Conservation (phyloP, 1,140 invertebrate species). For the Drosophila tsacasi region DNA sequence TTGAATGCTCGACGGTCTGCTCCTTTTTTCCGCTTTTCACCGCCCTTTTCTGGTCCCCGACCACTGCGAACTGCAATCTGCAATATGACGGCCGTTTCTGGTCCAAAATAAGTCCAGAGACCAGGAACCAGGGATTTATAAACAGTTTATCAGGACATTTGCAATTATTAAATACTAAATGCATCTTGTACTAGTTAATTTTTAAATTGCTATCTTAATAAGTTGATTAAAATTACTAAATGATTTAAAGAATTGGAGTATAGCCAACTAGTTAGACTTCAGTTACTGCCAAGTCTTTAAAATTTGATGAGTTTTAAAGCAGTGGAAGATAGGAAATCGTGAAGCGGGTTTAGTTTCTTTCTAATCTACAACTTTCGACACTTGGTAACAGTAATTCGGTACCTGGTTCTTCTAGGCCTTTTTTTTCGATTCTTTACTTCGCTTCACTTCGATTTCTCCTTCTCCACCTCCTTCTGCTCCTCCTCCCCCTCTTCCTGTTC, state of each 20-base stretch:
- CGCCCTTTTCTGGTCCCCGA: conserved; percentile 19
- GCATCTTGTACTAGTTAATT: neutral
- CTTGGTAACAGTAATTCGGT: conserved; percentile 26
- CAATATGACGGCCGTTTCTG: conserved; percentile 5
- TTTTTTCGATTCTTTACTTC: neutral
- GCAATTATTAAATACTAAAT: neutral
- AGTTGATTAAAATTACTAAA: no score
- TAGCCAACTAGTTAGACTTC: no score
- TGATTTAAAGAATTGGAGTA: no score
- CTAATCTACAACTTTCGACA: conserved; percentile 17
- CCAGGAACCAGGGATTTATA: no score
- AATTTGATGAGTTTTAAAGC: no score
- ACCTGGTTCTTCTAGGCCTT: conserved; percentile 22
- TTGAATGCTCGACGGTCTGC: conserved; percentile 67
- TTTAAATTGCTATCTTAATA: neutral
- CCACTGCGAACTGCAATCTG: conserved; percentile 21
- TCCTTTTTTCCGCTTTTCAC: conserved; percentile 6
- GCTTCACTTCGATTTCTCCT: conserved; percentile 10
- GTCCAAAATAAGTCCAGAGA: neutral
- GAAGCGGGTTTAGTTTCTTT: neutral
- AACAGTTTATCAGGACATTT: neutral
- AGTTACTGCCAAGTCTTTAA: no score
- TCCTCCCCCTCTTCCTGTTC: neutral
- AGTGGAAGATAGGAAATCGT: neutral
- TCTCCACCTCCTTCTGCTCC: conserved; percentile 1